These are phyloP conservation scores for Chionoecetes opilio DNA, from an alignment of 1,140 invertebrate species.

Conservation along the genomic window DNA sequence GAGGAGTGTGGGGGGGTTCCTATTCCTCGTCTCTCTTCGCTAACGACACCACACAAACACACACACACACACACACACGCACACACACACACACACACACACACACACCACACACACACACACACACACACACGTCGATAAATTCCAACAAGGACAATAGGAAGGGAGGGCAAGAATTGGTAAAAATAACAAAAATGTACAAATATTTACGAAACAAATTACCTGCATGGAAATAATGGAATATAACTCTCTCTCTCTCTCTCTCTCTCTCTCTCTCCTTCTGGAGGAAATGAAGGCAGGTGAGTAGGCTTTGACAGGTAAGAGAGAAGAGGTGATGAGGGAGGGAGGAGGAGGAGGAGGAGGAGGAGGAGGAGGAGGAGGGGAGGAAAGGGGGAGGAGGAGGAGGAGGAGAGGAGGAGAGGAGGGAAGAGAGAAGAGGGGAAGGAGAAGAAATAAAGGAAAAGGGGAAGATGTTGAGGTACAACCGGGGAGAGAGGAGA, in stretches of 20 bases:
- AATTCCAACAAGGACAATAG: too few relatives aligned
- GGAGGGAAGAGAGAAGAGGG: neutral
- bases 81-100: too few relatives aligned
- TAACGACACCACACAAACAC: too few relatives aligned
- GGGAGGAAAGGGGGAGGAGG: neutral
- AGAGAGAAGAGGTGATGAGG: neutral
- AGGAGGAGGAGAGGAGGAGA: neutral
- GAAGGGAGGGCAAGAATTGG: too few relatives aligned
- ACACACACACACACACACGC: too few relatives aligned
- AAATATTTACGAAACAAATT: too few relatives aligned
- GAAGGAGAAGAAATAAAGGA: neutral
- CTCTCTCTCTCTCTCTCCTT: slow-evolving; percentile 17
- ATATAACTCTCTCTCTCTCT: neutral
- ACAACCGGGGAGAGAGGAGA: neutral
- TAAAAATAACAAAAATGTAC: too few relatives aligned
- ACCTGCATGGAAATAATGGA: neutral
- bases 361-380: neutral
- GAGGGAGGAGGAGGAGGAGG: neutral
- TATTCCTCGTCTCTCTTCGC: too few relatives aligned
- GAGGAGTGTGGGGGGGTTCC: too few relatives aligned
- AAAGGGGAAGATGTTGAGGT: neutral
- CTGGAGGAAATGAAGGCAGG: neutral
- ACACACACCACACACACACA: too few relatives aligned
- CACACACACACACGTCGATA: too few relatives aligned
- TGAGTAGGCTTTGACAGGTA: neutral